Evolutionary conservation across 2,797 vertebrate genomes (phyloP).

Genomic region (Bradypodion pumilum): DNA sequence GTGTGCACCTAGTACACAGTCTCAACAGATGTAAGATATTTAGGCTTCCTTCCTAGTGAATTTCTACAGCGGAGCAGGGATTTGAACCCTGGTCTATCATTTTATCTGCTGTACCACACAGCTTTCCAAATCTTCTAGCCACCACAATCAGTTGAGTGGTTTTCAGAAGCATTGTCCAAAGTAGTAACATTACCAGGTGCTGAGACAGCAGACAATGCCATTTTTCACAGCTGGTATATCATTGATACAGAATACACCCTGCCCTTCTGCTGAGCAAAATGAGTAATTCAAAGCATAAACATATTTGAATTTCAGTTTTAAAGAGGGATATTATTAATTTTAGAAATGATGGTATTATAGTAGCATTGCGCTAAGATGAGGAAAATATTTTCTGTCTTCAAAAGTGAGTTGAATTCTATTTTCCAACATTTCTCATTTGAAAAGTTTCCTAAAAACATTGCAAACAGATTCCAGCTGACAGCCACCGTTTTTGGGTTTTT

Average conservation of each 20-base stretch:
- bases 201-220: neutral
- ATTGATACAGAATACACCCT: conserved; percentile 6
- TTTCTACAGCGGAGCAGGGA: too few species aligned
- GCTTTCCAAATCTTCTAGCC: too few species aligned
- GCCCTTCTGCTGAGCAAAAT: conserved; percentile 18
- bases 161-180: too few species aligned
- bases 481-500: too few species aligned
- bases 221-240: conserved; percentile 10
- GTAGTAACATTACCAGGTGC: too few species aligned
- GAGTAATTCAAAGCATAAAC: conserved; percentile 36
- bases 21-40: too few species aligned
- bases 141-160: too few species aligned
- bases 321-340: conserved; percentile 47
- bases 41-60: too few species aligned
- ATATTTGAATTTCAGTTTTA: conserved; percentile 57
- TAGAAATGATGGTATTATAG: conserved; percentile 14
- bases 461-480: conserved; percentile 61
- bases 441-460: conserved; percentile 57
- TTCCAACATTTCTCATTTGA: conserved; percentile 60
- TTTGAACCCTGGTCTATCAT: too few species aligned
- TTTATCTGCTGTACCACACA: too few species aligned
- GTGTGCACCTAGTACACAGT: neutral
- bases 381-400: conserved; percentile 26
- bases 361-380: conserved; percentile 23
- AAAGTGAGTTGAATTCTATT: conserved; percentile 37